These are phyloP conservation scores for Agriotes lineatus DNA, from an alignment of 2,888 invertebrate genomes.

Conservation along the genomic window DNA sequence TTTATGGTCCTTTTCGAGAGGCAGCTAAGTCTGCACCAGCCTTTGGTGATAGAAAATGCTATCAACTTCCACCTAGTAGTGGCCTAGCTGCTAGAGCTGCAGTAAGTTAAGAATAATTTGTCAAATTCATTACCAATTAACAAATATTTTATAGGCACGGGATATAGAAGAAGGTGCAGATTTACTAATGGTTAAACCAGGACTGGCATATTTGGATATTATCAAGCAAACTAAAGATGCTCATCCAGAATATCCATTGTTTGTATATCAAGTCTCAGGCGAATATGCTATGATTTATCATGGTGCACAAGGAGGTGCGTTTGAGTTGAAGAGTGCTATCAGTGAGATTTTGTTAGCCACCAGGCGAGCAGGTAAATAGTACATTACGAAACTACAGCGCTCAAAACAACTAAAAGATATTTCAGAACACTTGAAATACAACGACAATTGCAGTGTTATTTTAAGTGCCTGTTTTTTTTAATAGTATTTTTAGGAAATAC, in stretches of 20 bases:
- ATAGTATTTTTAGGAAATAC: too few species aligned
- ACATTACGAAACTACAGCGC: neutral
- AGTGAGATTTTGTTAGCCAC: slow-evolving; percentile 88
- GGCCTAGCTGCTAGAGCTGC: slow-evolving; percentile 88
- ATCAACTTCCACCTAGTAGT: slow-evolving; percentile 91
- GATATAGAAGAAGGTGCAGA: slow-evolving; percentile 96
- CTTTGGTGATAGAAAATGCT: slow-evolving; percentile 91
- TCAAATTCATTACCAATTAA: slow-evolving; percentile 5
- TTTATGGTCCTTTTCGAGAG: slow-evolving; percentile 97
- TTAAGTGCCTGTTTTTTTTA: too few species aligned
- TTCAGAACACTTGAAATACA: too few species aligned
- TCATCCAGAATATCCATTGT: slow-evolving; percentile 90
- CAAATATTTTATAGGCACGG: slow-evolving; percentile 67
- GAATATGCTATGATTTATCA: slow-evolving; percentile 95
- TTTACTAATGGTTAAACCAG: slow-evolving; percentile 98
- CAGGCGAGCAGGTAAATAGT: slow-evolving; percentile 82
- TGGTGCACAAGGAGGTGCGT: slow-evolving; percentile 79
- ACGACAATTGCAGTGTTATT: too few species aligned
- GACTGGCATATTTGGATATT: slow-evolving; percentile 92
- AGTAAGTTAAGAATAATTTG: too few species aligned
- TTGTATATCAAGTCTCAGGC: slow-evolving; percentile 97
- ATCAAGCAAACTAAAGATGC: slow-evolving; percentile 85
- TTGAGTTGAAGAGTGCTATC: slow-evolving; percentile 80
- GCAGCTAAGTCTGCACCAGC: slow-evolving; percentile 93
- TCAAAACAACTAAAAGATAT: too few species aligned